Evolutionary conservation across 2,888 invertebrate genomes (phyloP).

Genomic region (Tetragnatha montana): DNA sequence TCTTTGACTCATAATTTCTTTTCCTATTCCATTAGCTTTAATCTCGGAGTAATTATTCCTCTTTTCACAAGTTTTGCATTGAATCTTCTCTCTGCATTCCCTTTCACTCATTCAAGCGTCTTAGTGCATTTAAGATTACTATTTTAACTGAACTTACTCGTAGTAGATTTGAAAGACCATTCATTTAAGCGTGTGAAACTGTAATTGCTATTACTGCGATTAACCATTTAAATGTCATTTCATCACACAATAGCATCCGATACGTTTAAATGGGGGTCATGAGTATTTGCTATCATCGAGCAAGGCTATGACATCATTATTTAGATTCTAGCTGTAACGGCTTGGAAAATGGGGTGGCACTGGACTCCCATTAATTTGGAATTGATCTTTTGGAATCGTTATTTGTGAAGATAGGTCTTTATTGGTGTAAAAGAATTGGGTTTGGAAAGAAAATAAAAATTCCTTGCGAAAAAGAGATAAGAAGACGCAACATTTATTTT

Average conservation of each 20-base stretch:
- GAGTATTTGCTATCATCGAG: slow-evolving; percentile 25
- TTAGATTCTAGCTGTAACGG: slow-evolving; percentile 23
- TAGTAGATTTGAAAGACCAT: slow-evolving; percentile 14
- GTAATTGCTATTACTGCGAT: slow-evolving; percentile 21
- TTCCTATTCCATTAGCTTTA: too few species aligned
- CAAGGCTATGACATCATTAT: slow-evolving; percentile 32
- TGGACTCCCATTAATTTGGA: slow-evolving; percentile 27
- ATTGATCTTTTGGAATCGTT: slow-evolving; percentile 17
- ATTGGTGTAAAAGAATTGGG: background rate
- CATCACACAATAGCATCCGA: slow-evolving; percentile 18
- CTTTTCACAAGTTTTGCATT: background rate
- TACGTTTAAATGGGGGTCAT: slow-evolving; percentile 18
- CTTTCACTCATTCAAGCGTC: background rate
- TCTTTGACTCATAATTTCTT: too few species aligned
- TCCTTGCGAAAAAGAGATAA: background rate
- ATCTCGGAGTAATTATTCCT: too few species aligned
- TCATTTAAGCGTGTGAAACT: slow-evolving; percentile 19
- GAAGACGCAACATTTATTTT: background rate
- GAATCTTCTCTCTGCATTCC: background rate
- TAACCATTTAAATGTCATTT: slow-evolving; percentile 34
- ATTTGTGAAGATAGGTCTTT: background rate
- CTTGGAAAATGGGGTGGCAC: slow-evolving; percentile 28
- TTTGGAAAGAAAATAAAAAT: background rate
- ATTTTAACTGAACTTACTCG: background rate
- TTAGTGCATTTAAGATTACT: too few species aligned